Conservation (phyloP, 2,797 vertebrate species). For the Lycodopsis pacificus region DNA sequence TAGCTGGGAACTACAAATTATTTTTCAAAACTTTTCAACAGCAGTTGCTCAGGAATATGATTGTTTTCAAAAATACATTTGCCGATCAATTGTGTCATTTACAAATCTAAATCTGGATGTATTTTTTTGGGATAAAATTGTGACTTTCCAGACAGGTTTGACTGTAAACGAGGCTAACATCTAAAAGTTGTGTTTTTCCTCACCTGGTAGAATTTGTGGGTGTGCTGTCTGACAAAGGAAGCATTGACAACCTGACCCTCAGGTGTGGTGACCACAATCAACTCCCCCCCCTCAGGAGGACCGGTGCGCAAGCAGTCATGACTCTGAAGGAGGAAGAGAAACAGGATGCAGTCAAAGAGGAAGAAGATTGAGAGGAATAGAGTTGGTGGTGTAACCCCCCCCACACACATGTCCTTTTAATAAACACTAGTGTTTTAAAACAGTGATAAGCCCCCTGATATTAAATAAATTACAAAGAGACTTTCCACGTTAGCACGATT, state of each 20-base stretch:
- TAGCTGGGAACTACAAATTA: not conserved
- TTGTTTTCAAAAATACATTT: not conserved
- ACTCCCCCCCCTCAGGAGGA: conserved; percentile 87
- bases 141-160: not conserved
- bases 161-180: not conserved
- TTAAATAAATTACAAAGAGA: not conserved
- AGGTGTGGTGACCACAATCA: conserved; percentile 87
- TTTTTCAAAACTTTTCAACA: not conserved
- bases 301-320: conserved; percentile 91
- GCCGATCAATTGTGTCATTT: no score
- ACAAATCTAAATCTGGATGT: not conserved
- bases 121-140: not conserved
- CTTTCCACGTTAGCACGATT: not conserved
- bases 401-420: not conserved
- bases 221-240: conserved; percentile 88
- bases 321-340: conserved; percentile 81
- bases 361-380: not conserved
- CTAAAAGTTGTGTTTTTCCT: conserved; percentile 15
- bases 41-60: not conserved
- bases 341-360: not conserved
- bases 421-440: not conserved
- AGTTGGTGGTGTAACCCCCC: not conserved
- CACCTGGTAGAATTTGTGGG: conserved; percentile 93
- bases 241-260: conserved; percentile 89
- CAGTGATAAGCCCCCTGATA: not conserved